A percentile compares a stretch with the other conserved stretches of the same genome.
These are phyloP conservation scores for Thrips palmi DNA, from an alignment of 1,140 invertebrate species.

Conservation along the genomic window DNA sequence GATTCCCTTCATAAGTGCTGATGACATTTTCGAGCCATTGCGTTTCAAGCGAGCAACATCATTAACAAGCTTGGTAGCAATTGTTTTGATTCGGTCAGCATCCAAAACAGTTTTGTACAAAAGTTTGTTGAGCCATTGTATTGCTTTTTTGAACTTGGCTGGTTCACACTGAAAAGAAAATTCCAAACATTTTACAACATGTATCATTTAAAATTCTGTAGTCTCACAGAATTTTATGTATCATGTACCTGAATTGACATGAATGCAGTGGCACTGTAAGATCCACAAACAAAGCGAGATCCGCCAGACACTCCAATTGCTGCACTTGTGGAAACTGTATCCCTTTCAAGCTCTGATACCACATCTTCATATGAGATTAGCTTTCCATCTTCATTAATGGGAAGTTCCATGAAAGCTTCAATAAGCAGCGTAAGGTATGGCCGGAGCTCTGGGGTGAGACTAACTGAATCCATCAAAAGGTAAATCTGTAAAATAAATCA, in stretches of 20 bases:
- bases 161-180: conserved; percentile 42
- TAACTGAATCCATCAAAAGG: conserved; percentile 49
- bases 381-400: conserved; percentile 33
- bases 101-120: conserved; percentile 51
- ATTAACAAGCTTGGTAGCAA: conserved; percentile 55
- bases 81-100: conserved; percentile 51
- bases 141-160: conserved; percentile 50
- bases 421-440: conserved; percentile 52
- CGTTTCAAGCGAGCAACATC: conserved; percentile 52
- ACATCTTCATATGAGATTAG: conserved; percentile 50
- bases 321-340: conserved; percentile 39
- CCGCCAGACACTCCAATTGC: conserved; percentile 37
- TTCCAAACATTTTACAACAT: conserved; percentile 3
- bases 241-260: conserved; percentile 31
- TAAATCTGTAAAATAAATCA: conserved; percentile 31
- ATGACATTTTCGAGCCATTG: conserved; percentile 35
- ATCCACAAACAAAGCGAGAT: conserved; percentile 37
- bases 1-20: conserved; percentile 40
- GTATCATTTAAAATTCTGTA: background rate
- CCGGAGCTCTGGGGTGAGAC: conserved; percentile 34
- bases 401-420: conserved; percentile 47
- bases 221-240: conserved; percentile 9
- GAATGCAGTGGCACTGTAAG: conserved; percentile 35
- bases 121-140: conserved; percentile 58
- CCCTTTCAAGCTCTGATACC: conserved; percentile 51